These are phyloP conservation scores for Hermodice carunculata DNA, from an alignment of 2,888 invertebrate species.

Conservation along the genomic window DNA sequence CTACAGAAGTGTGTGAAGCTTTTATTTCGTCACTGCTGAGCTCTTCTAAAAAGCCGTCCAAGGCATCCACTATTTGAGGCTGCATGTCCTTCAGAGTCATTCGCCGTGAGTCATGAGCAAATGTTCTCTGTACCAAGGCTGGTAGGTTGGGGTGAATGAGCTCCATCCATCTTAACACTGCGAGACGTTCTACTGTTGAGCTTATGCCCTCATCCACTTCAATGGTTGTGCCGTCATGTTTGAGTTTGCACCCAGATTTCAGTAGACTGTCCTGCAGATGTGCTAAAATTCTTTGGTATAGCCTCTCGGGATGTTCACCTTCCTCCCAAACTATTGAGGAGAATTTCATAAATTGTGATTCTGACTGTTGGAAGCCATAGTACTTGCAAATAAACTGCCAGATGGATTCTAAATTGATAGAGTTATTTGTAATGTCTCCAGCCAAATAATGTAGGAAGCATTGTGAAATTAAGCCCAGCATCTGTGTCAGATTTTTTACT, in stretches of 20 bases:
- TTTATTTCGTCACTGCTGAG: too few relatives aligned
- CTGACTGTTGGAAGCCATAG: too few relatives aligned
- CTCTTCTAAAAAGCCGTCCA: too few relatives aligned
- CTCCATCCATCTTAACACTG: conserved; percentile 1
- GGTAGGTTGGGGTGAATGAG: background rate
- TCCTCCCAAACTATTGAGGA: background rate
- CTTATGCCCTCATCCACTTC: background rate
- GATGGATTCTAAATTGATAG: background rate
- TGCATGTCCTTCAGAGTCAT: conserved; percentile 1
- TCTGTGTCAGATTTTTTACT: background rate
- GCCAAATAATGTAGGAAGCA: background rate
- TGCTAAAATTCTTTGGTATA: too few relatives aligned
- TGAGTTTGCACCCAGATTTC: background rate
- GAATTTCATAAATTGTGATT: background rate
- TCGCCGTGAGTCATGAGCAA: background rate
- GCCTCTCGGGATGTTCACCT: background rate
- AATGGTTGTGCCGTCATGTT: background rate
- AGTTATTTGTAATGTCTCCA: background rate
- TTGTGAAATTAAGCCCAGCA: background rate
- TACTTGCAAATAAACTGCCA: conserved; percentile 1
- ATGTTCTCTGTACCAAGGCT: background rate
- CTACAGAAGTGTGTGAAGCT: too few relatives aligned
- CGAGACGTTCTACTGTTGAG: background rate
- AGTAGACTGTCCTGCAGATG: too few relatives aligned
- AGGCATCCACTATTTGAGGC: conserved; percentile 1